Conservation (phyloP, 2,797 vertebrate species). For the Apogon talboti region DNA sequence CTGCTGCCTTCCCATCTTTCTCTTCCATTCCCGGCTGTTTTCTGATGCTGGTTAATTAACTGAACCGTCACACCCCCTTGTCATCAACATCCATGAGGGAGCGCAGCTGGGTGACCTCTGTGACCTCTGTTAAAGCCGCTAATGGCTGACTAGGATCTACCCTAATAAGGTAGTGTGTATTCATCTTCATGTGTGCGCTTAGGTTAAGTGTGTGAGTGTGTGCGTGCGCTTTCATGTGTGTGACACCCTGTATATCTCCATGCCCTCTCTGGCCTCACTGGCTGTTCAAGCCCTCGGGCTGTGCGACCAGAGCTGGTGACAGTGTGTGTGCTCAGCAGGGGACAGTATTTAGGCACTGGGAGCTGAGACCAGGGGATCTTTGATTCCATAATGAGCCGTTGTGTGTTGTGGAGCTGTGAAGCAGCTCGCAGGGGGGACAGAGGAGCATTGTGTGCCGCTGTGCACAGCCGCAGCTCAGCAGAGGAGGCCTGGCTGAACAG, state of each 20-base stretch:
- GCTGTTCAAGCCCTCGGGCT: constrained; percentile 69
- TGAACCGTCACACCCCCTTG: constrained; percentile 61
- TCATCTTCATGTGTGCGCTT: constrained; percentile 45
- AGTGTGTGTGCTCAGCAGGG: constrained; percentile 77
- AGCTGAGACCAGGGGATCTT: constrained; percentile 66
- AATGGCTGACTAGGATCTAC: constrained; percentile 66
- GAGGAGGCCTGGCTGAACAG: constrained; percentile 55
- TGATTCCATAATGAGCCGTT: constrained; percentile 80
- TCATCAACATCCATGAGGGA: constrained; percentile 68
- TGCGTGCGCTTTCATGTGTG: constrained; percentile 70
- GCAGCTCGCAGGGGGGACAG: constrained; percentile 68
- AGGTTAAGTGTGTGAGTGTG: constrained; percentile 66
- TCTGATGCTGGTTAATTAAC: constrained; percentile 72
- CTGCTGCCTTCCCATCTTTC: constrained; percentile 52
- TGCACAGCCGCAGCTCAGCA: constrained; percentile 47
- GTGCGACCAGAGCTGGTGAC: constrained; percentile 64
- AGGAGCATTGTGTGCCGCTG: constrained; percentile 74
- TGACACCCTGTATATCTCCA: constrained; percentile 58
- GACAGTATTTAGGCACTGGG: constrained; percentile 77
- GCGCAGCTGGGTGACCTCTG: constrained; percentile 77
- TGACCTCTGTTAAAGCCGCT: constrained; percentile 65
- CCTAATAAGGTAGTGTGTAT: constrained; percentile 73
- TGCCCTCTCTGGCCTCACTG: constrained; percentile 69
- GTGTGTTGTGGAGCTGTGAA: constrained; percentile 78
- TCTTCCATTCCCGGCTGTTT: constrained; percentile 28